Conservation (phyloP, 2,797 vertebrate genomes). For the Gobio occitaniae region DNA sequence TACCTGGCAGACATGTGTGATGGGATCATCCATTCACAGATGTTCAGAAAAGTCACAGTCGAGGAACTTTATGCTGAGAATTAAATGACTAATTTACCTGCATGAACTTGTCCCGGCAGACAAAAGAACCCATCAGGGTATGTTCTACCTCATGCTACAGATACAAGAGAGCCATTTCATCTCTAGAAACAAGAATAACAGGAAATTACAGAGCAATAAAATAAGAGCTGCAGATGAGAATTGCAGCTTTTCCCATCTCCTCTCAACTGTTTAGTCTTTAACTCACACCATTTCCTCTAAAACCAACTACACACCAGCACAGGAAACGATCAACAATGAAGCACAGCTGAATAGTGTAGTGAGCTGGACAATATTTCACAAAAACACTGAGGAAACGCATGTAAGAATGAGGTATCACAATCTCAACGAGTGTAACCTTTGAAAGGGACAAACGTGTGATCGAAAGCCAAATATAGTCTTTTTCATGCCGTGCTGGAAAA, state of each 20-base stretch:
- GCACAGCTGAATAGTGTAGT: background rate
- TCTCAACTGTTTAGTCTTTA: conserved; percentile 58
- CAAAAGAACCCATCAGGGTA: conserved; percentile 24
- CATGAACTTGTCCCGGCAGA: conserved; percentile 1
- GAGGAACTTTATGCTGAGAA: background rate
- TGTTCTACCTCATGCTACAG: background rate
- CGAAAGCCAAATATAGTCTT: background rate
- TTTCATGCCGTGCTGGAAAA: background rate
- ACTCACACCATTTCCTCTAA: conserved; percentile 75
- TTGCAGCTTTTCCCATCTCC: conserved; percentile 19
- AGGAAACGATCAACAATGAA: conserved; percentile 75
- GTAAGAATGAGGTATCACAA: background rate
- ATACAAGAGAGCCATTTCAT: background rate
- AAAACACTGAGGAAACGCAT: background rate
- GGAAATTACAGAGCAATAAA: conserved; percentile 48
- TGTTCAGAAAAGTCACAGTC: background rate
- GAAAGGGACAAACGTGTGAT: background rate
- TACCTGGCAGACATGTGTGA: background rate
- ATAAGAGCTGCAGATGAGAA: conserved; percentile 41
- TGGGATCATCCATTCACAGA: background rate
- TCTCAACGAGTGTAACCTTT: background rate
- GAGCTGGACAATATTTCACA: conserved; percentile 4
- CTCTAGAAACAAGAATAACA: conserved; percentile 32
- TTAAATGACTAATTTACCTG: conserved; percentile 7
- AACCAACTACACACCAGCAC: conserved; percentile 60